phyloP scores from a whole-genome alignment of 2,113 vertebrate species.

The Egretta garzetta region DNA sequence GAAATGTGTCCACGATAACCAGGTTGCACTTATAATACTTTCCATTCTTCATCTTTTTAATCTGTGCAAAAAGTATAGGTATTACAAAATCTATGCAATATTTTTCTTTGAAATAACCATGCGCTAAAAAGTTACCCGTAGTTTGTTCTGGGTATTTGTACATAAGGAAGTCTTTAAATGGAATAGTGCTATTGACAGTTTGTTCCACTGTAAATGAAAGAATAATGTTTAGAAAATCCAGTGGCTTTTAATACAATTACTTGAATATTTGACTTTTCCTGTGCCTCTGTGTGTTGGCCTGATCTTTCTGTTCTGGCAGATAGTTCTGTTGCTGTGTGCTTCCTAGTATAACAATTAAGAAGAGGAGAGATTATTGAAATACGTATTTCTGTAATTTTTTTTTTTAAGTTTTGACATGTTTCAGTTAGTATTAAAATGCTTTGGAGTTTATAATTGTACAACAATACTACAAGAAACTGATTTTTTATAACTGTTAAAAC shows the following conservation, averaged over 20 bases:
- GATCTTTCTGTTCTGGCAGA: neutral
- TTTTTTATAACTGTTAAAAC: neutral
- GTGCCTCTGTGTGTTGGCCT: neutral
- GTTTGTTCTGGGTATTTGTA: neutral
- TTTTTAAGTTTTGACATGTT: neutral
- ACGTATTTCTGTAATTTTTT: neutral
- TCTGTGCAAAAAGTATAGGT: neutral
- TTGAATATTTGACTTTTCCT: neutral
- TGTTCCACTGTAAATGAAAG: neutral
- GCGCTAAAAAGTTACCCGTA: neutral
- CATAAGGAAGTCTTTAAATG: neutral
- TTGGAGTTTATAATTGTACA: neutral
- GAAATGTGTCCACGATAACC: slow-evolving; percentile 12
- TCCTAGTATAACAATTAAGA: neutral
- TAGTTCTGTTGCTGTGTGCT: neutral
- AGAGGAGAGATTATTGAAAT: neutral
- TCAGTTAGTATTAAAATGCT: neutral
- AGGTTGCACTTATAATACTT: neutral
- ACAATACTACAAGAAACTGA: neutral
- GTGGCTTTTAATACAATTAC: neutral
- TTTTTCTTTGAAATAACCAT: neutral
- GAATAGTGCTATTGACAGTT: neutral
- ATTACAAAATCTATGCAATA: neutral
- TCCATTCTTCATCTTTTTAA: slow-evolving; percentile 2
- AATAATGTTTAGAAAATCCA: neutral